Base-by-base conservation (phyloP, 2,888 invertebrate species). In the Temnothorax ravouxi region DNA sequence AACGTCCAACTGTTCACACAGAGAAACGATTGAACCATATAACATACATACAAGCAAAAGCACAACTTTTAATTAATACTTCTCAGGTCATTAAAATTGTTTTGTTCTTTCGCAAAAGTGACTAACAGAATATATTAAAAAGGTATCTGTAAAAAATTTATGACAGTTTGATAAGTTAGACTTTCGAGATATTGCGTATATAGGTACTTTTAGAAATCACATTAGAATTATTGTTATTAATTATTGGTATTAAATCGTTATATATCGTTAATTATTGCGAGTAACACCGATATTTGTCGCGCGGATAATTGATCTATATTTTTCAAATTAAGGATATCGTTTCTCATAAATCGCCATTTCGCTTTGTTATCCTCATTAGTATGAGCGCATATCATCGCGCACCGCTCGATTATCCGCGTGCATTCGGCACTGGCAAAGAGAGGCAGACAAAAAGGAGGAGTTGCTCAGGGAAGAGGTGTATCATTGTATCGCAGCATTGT, bases 401-500 rank as follows among this genome's bases (percentile, higher is more conserved):
- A 76, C 71, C 67, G 82, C 41, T 54, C 66, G 87, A 82, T 80
- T 72, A 83, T 77, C 54, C 62, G 52, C 75, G 61, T 67, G 69
- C 71, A 83, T 75, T 52, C 77, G 75, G 67, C 61, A 64, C 50
- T 66, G 38, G 56, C 34, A 67, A 47, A 64, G 75, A 86, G 82
- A 87, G 34, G 29, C 81, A 50, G 61, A 82, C 59, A 84, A 84
- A 87, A 81, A 80, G 72, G 84, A 76, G 52, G 67, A 84, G 83
- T 86, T 69, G 82, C 84, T 82, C 69, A 75, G 59, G 84, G 85
- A 86, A 82, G 87, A 85, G 84, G 84, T 75, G 88, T 91, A 93
- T 93, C 93, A 91, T 93, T 93, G 90, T 91, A 91, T 92, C 86
- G 90, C 75, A 59, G 88, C 90, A 93, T 93, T 93, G 93, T 93